Conservation (phyloP, 2,113 vertebrate species). For the Dendropsophus ebraccatus region DNA sequence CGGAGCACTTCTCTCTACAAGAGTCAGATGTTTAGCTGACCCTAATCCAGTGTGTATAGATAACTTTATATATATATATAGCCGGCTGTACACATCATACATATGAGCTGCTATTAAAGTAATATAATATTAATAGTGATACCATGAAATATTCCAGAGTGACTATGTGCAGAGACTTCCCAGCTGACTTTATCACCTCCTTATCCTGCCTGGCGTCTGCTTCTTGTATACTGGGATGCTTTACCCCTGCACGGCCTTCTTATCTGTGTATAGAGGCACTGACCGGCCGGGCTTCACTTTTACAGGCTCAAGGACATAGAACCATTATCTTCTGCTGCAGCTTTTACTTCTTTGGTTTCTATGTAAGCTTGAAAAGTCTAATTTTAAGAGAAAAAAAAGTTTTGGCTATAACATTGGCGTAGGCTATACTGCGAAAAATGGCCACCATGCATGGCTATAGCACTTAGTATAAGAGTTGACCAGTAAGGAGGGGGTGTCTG, state of each 20-base stretch:
- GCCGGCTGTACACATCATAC: no score
- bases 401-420: not conserved
- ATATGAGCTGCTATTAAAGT: not conserved
- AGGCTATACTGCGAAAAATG: not conserved
- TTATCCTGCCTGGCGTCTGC: not conserved
- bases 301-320: not conserved
- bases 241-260: not conserved
- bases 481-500: not conserved
- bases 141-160: not conserved
- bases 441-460: not conserved
- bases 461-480: not conserved
- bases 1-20: no score
- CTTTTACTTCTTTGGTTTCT: not conserved
- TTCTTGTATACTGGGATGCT: not conserved
- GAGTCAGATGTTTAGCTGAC: no score
- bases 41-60: no score
- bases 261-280: conserved; percentile 25
- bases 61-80: no score
- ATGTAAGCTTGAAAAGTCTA: not conserved
- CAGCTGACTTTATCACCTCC: not conserved
- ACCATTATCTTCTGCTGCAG: not conserved
- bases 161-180: not conserved
- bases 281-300: conserved; percentile 4
- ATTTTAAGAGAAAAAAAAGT: not conserved
- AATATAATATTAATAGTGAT: not conserved